These are phyloP conservation scores for Xenopus laevis DNA, from an alignment of 2,113 vertebrate species.

Conservation along the genomic window DNA sequence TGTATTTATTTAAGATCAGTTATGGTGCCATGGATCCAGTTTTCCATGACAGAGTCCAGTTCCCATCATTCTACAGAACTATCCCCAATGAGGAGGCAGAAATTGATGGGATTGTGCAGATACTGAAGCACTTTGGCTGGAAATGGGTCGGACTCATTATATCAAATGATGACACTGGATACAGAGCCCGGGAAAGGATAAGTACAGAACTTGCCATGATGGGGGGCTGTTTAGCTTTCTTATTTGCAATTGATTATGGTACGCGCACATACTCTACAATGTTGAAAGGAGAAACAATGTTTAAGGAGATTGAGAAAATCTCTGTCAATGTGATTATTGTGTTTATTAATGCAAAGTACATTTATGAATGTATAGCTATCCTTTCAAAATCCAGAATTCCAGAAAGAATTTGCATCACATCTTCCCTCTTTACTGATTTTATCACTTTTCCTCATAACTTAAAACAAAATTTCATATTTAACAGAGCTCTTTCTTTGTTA, in stretches of 20 bases:
- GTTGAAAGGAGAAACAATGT: background rate
- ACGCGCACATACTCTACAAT: too few species aligned
- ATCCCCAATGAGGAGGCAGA: background rate
- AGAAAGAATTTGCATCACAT: background rate
- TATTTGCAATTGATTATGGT: background rate
- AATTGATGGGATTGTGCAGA: background rate
- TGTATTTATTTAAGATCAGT: background rate
- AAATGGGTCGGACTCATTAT: slow-evolving; percentile 24
- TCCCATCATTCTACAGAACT: slow-evolving; percentile 18
- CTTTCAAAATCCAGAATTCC: background rate
- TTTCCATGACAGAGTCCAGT: background rate
- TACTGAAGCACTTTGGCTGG: slow-evolving; percentile 23
- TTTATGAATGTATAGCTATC: background rate
- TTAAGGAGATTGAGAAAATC: background rate
- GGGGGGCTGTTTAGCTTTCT: slow-evolving; percentile 1
- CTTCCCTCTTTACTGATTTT: background rate
- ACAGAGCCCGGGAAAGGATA: background rate
- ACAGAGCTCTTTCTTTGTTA: background rate
- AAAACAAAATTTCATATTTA: too few species aligned
- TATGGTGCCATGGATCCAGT: background rate
- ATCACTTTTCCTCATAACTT: too few species aligned
- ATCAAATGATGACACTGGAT: slow-evolving; percentile 5
- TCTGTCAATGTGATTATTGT: background rate
- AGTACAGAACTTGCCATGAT: background rate
- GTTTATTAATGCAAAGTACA: background rate